Base-by-base conservation (phyloP, 2,113 vertebrate genomes). In the Aleadryas rufinucha region DNA sequence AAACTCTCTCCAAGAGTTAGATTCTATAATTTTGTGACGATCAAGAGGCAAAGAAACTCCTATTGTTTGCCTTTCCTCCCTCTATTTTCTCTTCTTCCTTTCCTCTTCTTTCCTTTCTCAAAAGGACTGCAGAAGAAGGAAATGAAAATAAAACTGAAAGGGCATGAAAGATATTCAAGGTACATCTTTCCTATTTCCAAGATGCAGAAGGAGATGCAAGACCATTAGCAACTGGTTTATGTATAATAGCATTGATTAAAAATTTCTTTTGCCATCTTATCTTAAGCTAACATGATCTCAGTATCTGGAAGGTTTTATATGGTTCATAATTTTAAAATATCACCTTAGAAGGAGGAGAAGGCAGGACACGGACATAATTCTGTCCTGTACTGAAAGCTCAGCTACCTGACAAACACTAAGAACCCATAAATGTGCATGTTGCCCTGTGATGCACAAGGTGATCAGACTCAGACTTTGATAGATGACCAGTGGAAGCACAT, bases 281-380 rank as follows among this genome's bases (percentile, higher is more conserved):
- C 54, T 91, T 60, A 85, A 84, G 37, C 26, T 76, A 91, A 61
- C 33, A 89, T 87, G 53, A 94, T 76, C 74, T 93, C 70, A 85
- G 70, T 64, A 49, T 44, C 87, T 82, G 49, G 69, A 84, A 94
- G 49, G 49, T 72, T 80, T 94, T 90, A 84, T 83, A 53, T 45
- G 27, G 45, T 57, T 89, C 63, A 65, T 93, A 87, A 85, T 83
- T 94, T 82, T 83, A 80, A 95, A 93, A 82, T 90, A 91, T n/a
- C 4, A 0, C 35, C 77, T 91, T 35, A 69, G 77, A 50, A 91
- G 33, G 52, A 50, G 30, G 1, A 74, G 50, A 63, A 88, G 65
- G 65, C 81, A 47, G 63, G 70, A 77, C 86, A 47, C 8, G 74
- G 57, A 75, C 63, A 72, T 87, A 90, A 95, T 88, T 94, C 70